phyloP scores from a whole-genome alignment of 2,113 vertebrate species.

The Lampris megalopsis region DNA sequence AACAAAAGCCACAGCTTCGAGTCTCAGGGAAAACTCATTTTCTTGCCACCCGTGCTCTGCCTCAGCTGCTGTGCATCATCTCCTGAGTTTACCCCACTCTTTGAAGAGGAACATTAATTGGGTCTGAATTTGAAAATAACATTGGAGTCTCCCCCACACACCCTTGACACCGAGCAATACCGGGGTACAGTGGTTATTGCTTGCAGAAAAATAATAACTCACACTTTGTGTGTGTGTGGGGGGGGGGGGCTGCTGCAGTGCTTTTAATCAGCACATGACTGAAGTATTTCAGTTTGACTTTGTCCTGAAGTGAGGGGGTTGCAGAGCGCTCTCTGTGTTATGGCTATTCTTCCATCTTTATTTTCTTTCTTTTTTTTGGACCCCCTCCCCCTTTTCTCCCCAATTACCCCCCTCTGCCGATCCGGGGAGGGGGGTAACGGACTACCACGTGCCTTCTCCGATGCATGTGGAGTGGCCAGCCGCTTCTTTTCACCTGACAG shows the following conservation, averaged over 20 bases:
- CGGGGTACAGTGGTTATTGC: constrained; percentile 31
- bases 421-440: too few relatives aligned
- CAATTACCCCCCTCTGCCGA: too few relatives aligned
- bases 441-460: too few relatives aligned
- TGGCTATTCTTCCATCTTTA: neutral
- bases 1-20: too few relatives aligned
- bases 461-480: too few relatives aligned
- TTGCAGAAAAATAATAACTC: constrained; percentile 56
- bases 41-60: constrained; percentile 3
- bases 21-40: too few relatives aligned
- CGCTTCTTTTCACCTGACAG: too few relatives aligned
- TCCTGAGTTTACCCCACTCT: constrained; percentile 28
- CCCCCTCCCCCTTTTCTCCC: too few relatives aligned
- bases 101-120: constrained; percentile 53
- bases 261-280: constrained; percentile 58
- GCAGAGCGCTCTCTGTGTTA: constrained; percentile 14
- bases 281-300: constrained; percentile 49
- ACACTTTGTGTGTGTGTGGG: neutral
- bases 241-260: constrained; percentile 38
- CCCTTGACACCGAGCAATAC: constrained; percentile 62
- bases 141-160: constrained; percentile 43
- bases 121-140: constrained; percentile 57
- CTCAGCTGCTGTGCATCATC: constrained; percentile 20
- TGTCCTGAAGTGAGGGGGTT: constrained; percentile 33
- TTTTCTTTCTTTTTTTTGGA: constrained; percentile 25